Evolutionary conservation across 2,113 vertebrate species (phyloP).

Genomic region (Ursus arctos): DNA sequence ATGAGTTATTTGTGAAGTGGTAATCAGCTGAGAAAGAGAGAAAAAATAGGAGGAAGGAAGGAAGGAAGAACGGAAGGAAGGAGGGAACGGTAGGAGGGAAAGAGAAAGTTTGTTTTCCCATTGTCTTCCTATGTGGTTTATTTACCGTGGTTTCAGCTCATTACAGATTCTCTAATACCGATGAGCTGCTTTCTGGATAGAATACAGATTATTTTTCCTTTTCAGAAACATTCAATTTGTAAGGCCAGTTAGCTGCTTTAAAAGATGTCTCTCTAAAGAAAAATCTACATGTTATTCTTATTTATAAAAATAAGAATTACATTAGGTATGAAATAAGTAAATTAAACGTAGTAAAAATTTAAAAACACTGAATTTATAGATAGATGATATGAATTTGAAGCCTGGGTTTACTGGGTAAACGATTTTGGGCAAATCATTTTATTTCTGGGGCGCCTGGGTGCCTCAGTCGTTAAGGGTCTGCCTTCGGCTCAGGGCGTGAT

Average conservation of each 20-base stretch:
- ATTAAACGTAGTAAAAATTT: not conserved
- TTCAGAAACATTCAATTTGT: not conserved
- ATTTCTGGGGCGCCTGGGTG: not conserved
- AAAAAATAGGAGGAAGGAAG: no score
- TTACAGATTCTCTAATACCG: not conserved
- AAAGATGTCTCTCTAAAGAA: constrained; percentile 1
- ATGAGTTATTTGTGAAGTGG: not conserved
- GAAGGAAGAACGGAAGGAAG: accelerated
- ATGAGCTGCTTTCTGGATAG: not conserved
- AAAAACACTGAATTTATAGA: not conserved
- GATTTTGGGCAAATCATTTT: not conserved
- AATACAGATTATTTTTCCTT: not conserved
- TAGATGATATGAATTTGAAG: not conserved
- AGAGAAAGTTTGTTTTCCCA: not conserved
- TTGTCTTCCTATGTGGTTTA: not conserved
- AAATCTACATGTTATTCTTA: not conserved
- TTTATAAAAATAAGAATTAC: constrained; percentile 27
- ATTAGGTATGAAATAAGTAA: not conserved
- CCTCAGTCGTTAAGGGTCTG: no score
- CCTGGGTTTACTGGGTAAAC: not conserved
- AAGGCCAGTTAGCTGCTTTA: not conserved
- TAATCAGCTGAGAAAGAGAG: not conserved
- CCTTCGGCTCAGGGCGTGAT: no score
- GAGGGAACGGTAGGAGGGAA: accelerated
- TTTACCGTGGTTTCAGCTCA: not conserved